Evolutionary conservation across 92 coral and sea anemone genomes (phyloP).

Genomic region (Palythoa heliodiscus): DNA sequence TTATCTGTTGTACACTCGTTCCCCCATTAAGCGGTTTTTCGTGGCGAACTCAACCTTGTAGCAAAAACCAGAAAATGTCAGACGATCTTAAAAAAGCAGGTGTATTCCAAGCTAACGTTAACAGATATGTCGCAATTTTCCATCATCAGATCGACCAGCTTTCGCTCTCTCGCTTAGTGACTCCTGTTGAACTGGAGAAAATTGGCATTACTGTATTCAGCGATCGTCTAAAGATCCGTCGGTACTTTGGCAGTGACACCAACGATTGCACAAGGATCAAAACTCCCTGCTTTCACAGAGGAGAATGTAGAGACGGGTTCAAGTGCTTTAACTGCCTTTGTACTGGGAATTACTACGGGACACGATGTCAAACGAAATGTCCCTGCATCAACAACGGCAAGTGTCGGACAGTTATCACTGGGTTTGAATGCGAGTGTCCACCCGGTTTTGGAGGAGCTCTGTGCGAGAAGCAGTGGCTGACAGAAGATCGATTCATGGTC

Average conservation of each 20-base stretch:
- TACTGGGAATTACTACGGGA: no score
- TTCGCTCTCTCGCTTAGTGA: conserved; percentile 36
- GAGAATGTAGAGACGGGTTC: conserved; percentile 57
- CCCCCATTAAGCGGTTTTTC: no score
- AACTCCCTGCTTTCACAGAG: conserved; percentile 55
- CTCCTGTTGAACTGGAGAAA: conserved; percentile 56
- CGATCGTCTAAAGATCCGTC: conserved; percentile 66
- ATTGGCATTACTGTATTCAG: conserved; percentile 60
- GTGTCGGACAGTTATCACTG: no score
- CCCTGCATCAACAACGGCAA: no score
- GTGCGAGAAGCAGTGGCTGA: no score
- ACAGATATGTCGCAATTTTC: conserved; percentile 39
- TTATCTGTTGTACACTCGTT: no score
- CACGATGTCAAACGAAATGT: no score
- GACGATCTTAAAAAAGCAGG: conserved; percentile 61
- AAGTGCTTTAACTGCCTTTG: no score
- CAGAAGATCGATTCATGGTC: no score
- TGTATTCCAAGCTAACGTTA: conserved; percentile 19
- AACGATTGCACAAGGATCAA: conserved; percentile 53
- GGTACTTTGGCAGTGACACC: conserved; percentile 55
- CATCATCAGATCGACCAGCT: conserved; percentile 61
- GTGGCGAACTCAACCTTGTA: neutral
- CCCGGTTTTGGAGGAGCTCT: no score
- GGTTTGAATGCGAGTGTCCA: no score
- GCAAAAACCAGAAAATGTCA: conserved; percentile 13